Evolutionary conservation across 2,113 vertebrate genomes (phyloP), one percentile per base, ranked within the genome.

Genomic region (Tringa solitaria): DNA sequence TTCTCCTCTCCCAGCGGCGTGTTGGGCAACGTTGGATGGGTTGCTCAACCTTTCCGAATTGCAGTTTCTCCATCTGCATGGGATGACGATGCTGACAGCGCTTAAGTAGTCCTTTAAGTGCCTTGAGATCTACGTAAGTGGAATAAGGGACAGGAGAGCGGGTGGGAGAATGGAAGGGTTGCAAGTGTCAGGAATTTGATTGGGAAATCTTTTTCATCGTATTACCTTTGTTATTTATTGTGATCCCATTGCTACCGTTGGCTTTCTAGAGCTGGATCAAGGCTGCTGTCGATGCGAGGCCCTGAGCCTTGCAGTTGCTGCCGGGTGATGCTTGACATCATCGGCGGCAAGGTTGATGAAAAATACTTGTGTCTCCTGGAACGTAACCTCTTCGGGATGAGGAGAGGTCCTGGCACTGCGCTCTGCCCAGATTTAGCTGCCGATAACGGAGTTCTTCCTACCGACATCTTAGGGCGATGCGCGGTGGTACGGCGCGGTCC

Each of bases 401-500:
- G 65, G 73, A 82, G 57, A 88, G 61, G 59, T 82, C 69, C 68
- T 78, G 82, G 46, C 72, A 61, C 50, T 54, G 59, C 0, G 0
- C 10, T 46, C 20, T 93, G 73, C 64, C 51, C 51, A 54, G 54
- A 70, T 88, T 68, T 89, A 95, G 39, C 57, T 64, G 67, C 77
- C 59, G 46, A 89, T 91, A 91, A 63, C 33, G 33, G 88, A 57
- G 23, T 43, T 95, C 89, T 89, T 94, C 92, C 84, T 89, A 53
- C 50, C 17, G 14, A 59, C 60, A 48, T 50, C 68, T 84, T 72
- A 33, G 56, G 78, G 32, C 0, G 32, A 73, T 59, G 61, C 48
- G 4, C 0, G 6, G 60, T 32, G 6, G 8, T 69, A 17, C 0
- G 7, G 21, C 3, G 2, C 0, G 8, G 8, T 91, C 70, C 87